These are phyloP conservation scores for Panthera uncia DNA, from an alignment of 2,113 vertebrate species.

Conservation along the genomic window DNA sequence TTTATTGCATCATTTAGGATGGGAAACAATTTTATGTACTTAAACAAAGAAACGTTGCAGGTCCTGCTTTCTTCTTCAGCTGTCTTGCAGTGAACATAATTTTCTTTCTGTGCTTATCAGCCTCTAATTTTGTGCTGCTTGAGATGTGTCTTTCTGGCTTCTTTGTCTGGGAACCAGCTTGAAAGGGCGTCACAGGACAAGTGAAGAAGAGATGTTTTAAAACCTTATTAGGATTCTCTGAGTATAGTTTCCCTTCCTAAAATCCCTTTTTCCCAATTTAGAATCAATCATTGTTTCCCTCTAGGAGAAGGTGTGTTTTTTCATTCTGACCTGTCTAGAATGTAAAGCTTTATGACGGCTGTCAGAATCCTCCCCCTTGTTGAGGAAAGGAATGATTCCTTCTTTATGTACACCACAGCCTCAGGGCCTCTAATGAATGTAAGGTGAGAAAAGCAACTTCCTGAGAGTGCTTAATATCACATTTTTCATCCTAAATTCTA, in stretches of 20 bases:
- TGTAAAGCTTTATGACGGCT: not conserved
- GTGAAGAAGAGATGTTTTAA: not conserved
- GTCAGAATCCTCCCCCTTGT: not conserved
- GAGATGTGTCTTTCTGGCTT: not conserved
- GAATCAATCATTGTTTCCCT: conserved; percentile 17
- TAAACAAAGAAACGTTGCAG: not conserved
- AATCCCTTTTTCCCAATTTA: conserved; percentile 36
- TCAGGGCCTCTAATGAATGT: not conserved
- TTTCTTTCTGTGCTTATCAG: not conserved
- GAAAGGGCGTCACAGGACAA: not conserved
- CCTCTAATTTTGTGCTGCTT: not conserved
- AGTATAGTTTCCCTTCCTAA: not conserved
- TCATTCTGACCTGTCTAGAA: conserved; percentile 14
- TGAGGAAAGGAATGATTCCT: not conserved
- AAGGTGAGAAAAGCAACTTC: not conserved
- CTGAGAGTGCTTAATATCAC: not conserved
- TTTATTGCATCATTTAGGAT: not conserved
- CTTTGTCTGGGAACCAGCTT: not conserved
- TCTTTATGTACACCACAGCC: not conserved
- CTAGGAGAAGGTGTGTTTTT: not conserved
- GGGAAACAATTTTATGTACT: not conserved
- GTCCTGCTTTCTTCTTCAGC: not conserved
- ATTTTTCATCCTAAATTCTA: conserved; percentile 32
- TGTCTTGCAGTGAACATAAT: not conserved
- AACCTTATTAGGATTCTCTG: conserved; percentile 41